phyloP scores from a whole-genome alignment of 2,888 invertebrate genomes.

The Sympetrum striolatum region DNA sequence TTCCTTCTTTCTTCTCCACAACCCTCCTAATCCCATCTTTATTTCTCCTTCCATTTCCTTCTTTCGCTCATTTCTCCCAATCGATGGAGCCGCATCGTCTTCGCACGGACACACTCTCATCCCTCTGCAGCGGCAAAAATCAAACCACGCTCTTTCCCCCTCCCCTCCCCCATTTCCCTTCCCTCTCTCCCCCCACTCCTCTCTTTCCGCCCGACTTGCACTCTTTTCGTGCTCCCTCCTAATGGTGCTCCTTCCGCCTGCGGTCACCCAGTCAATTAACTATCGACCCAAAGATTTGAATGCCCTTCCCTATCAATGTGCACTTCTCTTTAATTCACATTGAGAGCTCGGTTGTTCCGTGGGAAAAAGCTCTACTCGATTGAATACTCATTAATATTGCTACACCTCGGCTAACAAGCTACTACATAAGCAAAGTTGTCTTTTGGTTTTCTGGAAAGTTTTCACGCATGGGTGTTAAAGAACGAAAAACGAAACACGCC shows the following conservation, averaged over 20 bases:
- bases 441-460: too few relatives aligned
- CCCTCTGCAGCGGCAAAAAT: neutral
- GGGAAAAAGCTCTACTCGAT: neutral
- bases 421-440: too few relatives aligned
- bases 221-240: neutral
- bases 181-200: neutral
- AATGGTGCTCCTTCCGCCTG: neutral
- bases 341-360: neutral
- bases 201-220: neutral
- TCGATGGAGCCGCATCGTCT: neutral
- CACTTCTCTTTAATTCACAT: neutral
- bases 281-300: neutral
- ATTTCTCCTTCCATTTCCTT: neutral
- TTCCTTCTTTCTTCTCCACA: neutral
- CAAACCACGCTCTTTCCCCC: neutral
- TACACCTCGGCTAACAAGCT: too few relatives aligned
- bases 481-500: too few relatives aligned
- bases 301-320: neutral
- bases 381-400: too few relatives aligned
- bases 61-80: neutral
- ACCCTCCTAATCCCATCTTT: neutral
- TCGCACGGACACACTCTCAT: neutral
- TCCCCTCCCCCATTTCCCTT: neutral
- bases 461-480: too few relatives aligned
- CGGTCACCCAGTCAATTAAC: neutral